Evolutionary conservation across 1,140 invertebrate species (phyloP), one percentile per base, ranked within the genome.

Genomic region (Drosophila funebris): DNA sequence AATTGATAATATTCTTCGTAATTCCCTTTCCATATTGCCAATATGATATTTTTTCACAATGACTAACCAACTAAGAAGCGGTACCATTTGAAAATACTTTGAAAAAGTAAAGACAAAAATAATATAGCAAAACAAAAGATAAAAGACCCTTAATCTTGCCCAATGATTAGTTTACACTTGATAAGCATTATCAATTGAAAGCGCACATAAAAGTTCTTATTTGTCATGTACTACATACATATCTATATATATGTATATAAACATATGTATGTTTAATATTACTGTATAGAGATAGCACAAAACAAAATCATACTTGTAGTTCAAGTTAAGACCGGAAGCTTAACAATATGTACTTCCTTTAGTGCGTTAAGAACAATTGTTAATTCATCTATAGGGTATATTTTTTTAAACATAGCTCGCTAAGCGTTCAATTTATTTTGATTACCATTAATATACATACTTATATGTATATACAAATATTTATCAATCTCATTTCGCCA

Each of bases 401-500:
- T 31, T 52, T 39, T 13, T 31, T 16, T 29, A 50, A 39, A 50
- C 18, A 6, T 50, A 48, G 11, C n/a, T 39, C 16, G 31, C 43
- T 48, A 48, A 58, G 43, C 14, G 31, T 39, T 50, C 9, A 11
- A 8, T 39, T 33, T 39, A 67, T 60, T 57, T 27, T 24, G 20
- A 46, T 46, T 5, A 67, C 14, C 41, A 20, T 16, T 24, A 33
- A 44, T 33, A 29, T 27, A 29, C 41, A 4, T 44, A 16, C 20
- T 6, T 31, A 27, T 20, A 33, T 46, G 13, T 22, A 36, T 46
- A 24, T n/a, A 50, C 4, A 9, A 27, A 44, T 31, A 31, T 14
- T 31, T 7, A 46, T 20, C 7, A 69, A 62, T 69, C 37, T 69
- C 36, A 53, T 62, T 69, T 27, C 57, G 66, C 46, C 57, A 69